A percentile compares a stretch with the other conserved stretches of the same genome.
Evolutionary conservation across 2,113 vertebrate genomes (phyloP).

Genomic region (Glaucidium brasilianum): DNA sequence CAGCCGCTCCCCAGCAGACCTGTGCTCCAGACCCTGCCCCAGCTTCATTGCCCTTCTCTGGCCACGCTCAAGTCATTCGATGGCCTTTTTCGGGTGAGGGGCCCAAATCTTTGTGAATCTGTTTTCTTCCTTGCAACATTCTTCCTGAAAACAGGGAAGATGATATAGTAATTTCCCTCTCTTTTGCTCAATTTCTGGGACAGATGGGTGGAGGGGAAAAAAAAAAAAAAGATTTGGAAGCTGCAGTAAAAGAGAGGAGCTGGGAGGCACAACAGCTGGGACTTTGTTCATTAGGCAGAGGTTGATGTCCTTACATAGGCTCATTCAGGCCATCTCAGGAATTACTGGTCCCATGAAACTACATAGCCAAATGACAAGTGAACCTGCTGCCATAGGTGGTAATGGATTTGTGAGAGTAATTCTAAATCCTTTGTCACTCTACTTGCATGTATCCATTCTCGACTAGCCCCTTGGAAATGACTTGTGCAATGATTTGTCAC

Average conservation of each 20-base stretch:
- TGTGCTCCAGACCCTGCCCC: no score
- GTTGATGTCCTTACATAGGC: not conserved
- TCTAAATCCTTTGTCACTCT: not conserved
- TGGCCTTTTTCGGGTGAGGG: no score
- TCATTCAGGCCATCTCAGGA: not conserved
- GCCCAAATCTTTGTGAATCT: not conserved
- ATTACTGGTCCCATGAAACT: not conserved
- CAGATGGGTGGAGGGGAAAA: not conserved
- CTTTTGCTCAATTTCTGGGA: not conserved
- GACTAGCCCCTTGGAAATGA: constrained; percentile 14
- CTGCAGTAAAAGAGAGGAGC: not conserved
- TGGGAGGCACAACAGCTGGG: not conserved
- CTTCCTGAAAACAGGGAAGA: not conserved
- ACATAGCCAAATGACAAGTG: not conserved
- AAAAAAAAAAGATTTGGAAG: not conserved
- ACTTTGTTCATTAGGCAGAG: not conserved
- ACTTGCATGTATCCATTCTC: not conserved
- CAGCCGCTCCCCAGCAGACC: no score
- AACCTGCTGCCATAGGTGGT: constrained; percentile 5
- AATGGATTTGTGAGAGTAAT: not conserved
- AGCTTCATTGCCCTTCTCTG: no score
- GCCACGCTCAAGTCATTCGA: no score
- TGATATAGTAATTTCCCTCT: not conserved
- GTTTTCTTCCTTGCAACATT: not conserved
- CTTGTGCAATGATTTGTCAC: not conserved